Evolutionary conservation across 37 sponge, comb jelly and placozoan genomes (phyloP).

Genomic region (Spongilla lacustris): DNA sequence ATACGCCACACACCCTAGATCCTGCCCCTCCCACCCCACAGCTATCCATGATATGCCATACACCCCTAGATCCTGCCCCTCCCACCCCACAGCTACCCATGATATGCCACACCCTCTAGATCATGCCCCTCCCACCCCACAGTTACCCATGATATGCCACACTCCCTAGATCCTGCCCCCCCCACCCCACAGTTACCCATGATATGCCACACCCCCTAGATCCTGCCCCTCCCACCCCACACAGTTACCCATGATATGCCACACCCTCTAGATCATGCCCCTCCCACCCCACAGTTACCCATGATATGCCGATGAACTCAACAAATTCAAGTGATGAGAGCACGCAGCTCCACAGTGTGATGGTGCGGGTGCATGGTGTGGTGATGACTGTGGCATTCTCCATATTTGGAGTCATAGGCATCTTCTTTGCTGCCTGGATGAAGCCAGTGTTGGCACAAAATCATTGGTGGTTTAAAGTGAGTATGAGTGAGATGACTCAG

Average conservation of each 20-base stretch:
- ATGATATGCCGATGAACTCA: not conserved
- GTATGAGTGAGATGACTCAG: not conserved
- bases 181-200: not conserved
- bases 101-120: too few species aligned
- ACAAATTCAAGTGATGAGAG: not conserved
- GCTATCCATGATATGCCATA: too few species aligned
- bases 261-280: not conserved
- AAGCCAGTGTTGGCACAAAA: not conserved
- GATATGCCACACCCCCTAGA: too few species aligned
- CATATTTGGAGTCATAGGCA: not conserved
- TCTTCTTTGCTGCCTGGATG: constrained; percentile 1
- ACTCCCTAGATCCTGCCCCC: not conserved
- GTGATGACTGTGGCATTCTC: not conserved
- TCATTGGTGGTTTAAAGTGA: not conserved
- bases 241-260: too few species aligned
- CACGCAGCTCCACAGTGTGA: not conserved
- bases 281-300: not conserved
- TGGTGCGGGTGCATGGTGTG: not conserved
- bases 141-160: too few species aligned
- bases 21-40: too few species aligned
- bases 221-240: too few species aligned
- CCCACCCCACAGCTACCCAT: too few species aligned
- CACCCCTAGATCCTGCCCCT: too few species aligned
- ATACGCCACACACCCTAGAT: too few species aligned
- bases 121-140: too few species aligned